phyloP scores from a whole-genome alignment of 2,113 vertebrate species.

The Potamarius usumacintae region DNA sequence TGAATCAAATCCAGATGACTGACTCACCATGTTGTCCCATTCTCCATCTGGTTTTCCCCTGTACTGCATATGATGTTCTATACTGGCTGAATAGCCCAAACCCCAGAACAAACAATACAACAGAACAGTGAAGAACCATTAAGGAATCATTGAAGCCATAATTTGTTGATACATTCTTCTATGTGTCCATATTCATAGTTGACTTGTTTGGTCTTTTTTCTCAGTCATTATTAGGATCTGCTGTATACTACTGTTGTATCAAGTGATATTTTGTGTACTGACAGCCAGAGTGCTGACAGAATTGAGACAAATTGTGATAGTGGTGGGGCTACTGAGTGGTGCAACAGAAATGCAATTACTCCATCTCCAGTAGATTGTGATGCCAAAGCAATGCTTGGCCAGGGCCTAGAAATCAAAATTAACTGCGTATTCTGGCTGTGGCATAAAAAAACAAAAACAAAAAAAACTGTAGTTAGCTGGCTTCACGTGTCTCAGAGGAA shows the following conservation, averaged over 20 bases:
- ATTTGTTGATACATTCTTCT: background rate
- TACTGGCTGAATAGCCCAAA: background rate
- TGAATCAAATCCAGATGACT: slow-evolving; percentile 14
- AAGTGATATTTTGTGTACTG: background rate
- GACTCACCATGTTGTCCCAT: background rate
- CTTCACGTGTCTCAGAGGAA: background rate
- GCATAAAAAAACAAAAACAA: background rate
- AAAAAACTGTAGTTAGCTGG: background rate
- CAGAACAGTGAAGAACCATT: background rate
- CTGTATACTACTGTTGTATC: background rate
- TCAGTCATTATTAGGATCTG: background rate
- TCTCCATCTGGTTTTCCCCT: slow-evolving; percentile 5
- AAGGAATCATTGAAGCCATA: background rate
- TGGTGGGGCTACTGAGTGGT: background rate
- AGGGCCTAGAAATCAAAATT: background rate
- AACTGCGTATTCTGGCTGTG: background rate
- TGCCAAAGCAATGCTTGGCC: background rate
- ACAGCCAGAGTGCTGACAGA: background rate
- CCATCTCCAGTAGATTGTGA: background rate
- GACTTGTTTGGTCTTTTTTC: background rate
- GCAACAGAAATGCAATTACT: background rate
- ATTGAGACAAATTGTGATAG: background rate
- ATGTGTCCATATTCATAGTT: background rate
- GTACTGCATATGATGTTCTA: background rate
- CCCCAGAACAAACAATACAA: background rate